These are phyloP conservation scores for Nothocercus nigrocapillus DNA, from an alignment of 2,113 vertebrate genomes.

Conservation along the genomic window DNA sequence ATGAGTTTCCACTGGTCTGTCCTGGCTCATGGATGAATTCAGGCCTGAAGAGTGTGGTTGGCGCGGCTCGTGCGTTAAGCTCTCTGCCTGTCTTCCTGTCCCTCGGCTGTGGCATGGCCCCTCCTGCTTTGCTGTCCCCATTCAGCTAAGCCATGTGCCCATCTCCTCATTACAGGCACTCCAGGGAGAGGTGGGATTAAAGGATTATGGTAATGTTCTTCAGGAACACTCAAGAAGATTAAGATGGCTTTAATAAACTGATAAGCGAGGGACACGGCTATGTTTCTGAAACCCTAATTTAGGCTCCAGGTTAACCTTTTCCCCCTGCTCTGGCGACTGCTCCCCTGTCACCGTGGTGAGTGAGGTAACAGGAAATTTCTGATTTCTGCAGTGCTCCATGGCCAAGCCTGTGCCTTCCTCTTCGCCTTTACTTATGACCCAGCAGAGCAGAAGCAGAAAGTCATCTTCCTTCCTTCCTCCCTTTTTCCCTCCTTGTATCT, in stretches of 20 bases:
- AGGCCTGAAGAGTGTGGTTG: background rate
- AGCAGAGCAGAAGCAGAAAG: background rate
- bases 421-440: background rate
- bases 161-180: conserved; percentile 68
- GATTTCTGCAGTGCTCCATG: background rate
- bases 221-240: conserved; percentile 69
- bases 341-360: background rate
- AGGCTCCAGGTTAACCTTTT: conserved; percentile 60
- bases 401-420: background rate
- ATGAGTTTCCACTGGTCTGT: background rate
- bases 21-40: background rate
- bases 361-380: background rate
- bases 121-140: conserved; percentile 48
- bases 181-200: conserved; percentile 71
- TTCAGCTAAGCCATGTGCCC: conserved; percentile 58
- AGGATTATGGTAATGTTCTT: conserved; percentile 74
- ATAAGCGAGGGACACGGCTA: conserved; percentile 41
- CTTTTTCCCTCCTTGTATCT: background rate
- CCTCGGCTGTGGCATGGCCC: background rate
- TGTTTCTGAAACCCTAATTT: conserved; percentile 61
- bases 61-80: background rate
- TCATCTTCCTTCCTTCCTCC: background rate
- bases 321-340: background rate
- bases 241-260: conserved; percentile 72
- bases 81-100: background rate